Conservation (phyloP, 1,140 invertebrate species). For the Maniola jurtina region DNA sequence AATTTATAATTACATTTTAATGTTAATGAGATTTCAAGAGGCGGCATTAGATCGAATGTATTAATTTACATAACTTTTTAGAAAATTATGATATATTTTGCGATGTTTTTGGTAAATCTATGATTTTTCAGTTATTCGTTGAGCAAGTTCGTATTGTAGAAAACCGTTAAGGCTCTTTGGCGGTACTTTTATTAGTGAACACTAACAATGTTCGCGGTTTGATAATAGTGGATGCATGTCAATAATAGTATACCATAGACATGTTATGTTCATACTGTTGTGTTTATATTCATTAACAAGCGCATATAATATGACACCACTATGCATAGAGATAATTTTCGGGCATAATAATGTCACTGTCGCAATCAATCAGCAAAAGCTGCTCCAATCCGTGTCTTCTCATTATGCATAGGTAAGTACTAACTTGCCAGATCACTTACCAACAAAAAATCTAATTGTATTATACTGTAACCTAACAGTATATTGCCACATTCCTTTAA, state of each 20-base stretch:
- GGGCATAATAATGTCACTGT: not conserved
- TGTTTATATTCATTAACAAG: too few species aligned
- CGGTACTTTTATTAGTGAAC: too few species aligned
- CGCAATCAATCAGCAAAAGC: not conserved
- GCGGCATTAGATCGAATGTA: not conserved
- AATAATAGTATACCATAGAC: too few species aligned
- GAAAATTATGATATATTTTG: not conserved
- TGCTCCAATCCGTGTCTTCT: not conserved
- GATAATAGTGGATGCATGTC: too few species aligned
- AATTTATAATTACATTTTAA: conserved; percentile 9
- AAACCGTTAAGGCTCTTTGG: too few species aligned
- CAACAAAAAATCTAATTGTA: conserved; percentile 45
- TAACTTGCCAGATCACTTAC: conserved; percentile 9
- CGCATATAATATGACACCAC: too few species aligned
- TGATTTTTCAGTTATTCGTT: not conserved
- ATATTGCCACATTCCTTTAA: conserved; percentile 46
- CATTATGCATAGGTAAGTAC: not conserved
- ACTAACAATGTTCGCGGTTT: too few species aligned
- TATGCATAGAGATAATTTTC: not conserved
- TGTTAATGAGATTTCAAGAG: not conserved
- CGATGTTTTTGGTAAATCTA: too few species aligned
- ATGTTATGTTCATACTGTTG: too few species aligned
- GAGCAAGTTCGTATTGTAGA: not conserved
- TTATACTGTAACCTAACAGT: conserved; percentile 50
- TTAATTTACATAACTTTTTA: not conserved